A percentile compares a stretch with the other conserved stretches of the same genome.
These are phyloP conservation scores for Vannuccia rotundouncinata DNA, from an alignment of 2,888 invertebrate species.

Conservation along the genomic window DNA sequence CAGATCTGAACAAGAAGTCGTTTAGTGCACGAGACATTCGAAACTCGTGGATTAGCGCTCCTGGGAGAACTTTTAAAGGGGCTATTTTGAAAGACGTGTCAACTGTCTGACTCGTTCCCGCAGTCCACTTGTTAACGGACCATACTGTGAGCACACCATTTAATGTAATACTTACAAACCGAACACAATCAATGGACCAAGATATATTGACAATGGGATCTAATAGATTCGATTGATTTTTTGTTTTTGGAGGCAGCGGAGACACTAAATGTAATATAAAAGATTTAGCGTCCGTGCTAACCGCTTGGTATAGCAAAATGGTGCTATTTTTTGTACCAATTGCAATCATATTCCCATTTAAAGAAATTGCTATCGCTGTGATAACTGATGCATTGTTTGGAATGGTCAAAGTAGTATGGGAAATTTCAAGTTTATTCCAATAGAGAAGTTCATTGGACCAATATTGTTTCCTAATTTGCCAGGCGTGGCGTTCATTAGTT, in stretches of 20 bases:
- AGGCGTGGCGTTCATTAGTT: conserved; percentile 42
- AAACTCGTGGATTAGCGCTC: neutral
- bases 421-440: conserved; percentile 43
- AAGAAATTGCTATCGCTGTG: conserved; percentile 42
- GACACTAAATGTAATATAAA: conserved; percentile 1
- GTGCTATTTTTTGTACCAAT: conserved; percentile 46
- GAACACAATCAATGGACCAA: neutral
- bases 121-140: neutral
- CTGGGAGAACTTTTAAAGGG: neutral
- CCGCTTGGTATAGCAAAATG: neutral
- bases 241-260: neutral
- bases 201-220: neutral
- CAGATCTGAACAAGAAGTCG: conserved; percentile 40
- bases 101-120: neutral
- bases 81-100: neutral
- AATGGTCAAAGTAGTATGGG: conserved; percentile 39
- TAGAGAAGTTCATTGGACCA: conserved; percentile 44
- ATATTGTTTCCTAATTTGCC: conserved; percentile 42
- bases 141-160: neutral
- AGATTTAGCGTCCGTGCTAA: neutral
- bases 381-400: conserved; percentile 45
- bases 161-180: neutral
- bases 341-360: conserved; percentile 45
- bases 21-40: neutral
- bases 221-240: neutral